A percentile compares a stretch with the other conserved stretches of the same genome.
Evolutionary conservation across 2,888 invertebrate genomes (phyloP).

Genomic region (Plebejus anna): DNA sequence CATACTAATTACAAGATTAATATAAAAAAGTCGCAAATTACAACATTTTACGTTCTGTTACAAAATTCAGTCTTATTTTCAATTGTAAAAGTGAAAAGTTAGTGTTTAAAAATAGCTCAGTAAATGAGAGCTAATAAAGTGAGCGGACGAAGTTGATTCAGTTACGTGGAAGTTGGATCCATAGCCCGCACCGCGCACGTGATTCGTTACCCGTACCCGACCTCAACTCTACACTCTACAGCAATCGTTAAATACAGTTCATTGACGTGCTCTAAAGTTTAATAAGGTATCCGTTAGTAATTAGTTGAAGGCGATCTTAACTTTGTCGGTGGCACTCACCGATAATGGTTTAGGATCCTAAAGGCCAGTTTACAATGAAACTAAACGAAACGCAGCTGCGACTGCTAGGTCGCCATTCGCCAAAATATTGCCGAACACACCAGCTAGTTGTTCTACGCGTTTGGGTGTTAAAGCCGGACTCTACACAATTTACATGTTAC

Average conservation of each 20-base stretch:
- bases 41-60: no score
- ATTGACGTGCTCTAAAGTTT: not conserved
- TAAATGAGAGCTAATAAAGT: not conserved
- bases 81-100: not conserved
- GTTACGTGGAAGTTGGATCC: not conserved
- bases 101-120: not conserved
- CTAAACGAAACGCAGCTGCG: no score
- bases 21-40: no score
- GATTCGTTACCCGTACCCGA: not conserved
- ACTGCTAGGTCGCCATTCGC: no score
- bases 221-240: not conserved
- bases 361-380: no score
- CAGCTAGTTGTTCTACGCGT: no score
- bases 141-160: constrained; percentile 2
- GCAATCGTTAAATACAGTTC: not conserved
- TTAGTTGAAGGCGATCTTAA: not conserved
- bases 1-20: no score
- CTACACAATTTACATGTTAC: no score
- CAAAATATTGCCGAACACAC: no score
- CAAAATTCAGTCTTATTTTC: no score
- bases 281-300: not conserved
- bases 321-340: not conserved
- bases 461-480: no score
- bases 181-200: not conserved
- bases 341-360: no score